Evolutionary conservation across 2,113 vertebrate genomes (phyloP).

Genomic region (Rhinolophus ferrumequinum): DNA sequence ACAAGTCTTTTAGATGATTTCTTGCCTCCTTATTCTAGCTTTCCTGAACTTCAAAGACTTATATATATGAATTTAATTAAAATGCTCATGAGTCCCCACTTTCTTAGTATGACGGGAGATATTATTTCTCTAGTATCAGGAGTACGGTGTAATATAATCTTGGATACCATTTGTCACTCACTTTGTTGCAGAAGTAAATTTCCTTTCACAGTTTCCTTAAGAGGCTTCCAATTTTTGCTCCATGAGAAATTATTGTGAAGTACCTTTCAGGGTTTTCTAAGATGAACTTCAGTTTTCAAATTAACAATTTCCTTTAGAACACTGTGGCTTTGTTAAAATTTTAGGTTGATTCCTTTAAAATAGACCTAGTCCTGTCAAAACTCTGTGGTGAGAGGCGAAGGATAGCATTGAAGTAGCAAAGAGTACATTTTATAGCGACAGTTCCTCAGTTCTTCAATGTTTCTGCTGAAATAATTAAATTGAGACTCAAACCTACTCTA

Average conservation of each 20-base stretch:
- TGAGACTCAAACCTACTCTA: not conserved
- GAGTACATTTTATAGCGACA: constrained; percentile 9
- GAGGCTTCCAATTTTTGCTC: constrained; percentile 39
- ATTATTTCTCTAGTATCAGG: not conserved
- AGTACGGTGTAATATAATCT: not conserved
- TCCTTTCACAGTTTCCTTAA: not conserved
- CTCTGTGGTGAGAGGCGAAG: not conserved
- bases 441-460: not conserved
- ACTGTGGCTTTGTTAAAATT: constrained; percentile 40
- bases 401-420: not conserved
- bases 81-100: not conserved
- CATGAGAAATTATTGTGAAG: constrained; percentile 33
- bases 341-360: constrained; percentile 52
- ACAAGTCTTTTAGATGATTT: not conserved
- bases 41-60: not conserved
- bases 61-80: not conserved
- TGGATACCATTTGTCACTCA: not conserved
- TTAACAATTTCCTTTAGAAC: constrained; percentile 54
- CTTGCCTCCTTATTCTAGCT: not conserved
- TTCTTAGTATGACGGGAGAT: not conserved
- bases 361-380: constrained; percentile 51
- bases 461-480: constrained; percentile 64
- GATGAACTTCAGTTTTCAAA: constrained; percentile 52
- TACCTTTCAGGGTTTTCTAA: constrained; percentile 9
- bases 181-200: not conserved